Base-by-base conservation (phyloP, 1,140 invertebrate genomes). In the Neodiprion fabricii region DNA sequence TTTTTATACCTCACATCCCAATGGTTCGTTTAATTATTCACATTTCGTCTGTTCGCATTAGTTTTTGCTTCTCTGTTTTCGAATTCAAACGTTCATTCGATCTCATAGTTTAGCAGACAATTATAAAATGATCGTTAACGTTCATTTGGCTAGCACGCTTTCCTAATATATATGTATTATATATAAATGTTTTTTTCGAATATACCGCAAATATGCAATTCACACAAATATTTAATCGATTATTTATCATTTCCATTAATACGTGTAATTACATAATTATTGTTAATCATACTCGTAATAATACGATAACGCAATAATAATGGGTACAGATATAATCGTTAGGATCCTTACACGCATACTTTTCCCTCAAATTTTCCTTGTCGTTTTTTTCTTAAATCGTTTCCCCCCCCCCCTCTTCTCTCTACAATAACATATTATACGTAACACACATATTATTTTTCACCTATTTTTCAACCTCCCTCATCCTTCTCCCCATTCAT, bases 251-350 rank as follows among this genome's bases (percentile, higher is more conserved):
- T 71, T 50, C 67, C 74, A 77, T 78, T 61, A 61, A 61, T 61
- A 40, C 2, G 28, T 40, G 28, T 40, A 40, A 40, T 40, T 40
- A 40, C 28, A 40, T 40, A 40, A 40, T 40, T 40, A 40, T 40
- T 74, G 75, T 80, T 77, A 78, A 81, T 81, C 79, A 78, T 40
- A 40, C 28, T 40, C 28, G 73, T 82, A 81, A 77, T 81, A 81
- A 82, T 76, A 76, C 77, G 67, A 71, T 80, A 77, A 77, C 76
- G 76, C 75, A 71, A 74, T 80, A 78, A 70, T 61, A 61, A 81
- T 72, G 78, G 77, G 76, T 79, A 79, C 72, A 82, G 81, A 79
- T 83, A 76, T 79, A 77, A 65, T 82, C 73, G 48, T 14, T 66
- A 40, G 28, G 9, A 67, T 73, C 40, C 49, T 48, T 73, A 66